Evolutionary conservation across 1,140 invertebrate species (phyloP).

Genomic region (Hormaphis cornu): DNA sequence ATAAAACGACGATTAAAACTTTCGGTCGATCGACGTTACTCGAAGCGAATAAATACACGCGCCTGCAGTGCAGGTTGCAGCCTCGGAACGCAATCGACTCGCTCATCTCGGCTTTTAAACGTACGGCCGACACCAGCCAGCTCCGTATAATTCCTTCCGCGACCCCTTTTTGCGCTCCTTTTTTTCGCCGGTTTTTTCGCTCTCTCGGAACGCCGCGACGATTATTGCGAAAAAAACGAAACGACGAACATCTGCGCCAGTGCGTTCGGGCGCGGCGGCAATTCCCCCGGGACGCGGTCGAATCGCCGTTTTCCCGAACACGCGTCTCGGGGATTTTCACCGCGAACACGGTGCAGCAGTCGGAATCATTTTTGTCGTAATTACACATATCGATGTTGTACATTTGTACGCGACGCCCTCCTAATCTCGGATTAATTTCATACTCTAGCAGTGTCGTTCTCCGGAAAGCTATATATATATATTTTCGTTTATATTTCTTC

Average conservation of each 20-base stretch:
- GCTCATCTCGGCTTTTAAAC: no score
- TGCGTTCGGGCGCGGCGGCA: neutral
- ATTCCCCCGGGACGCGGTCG: neutral
- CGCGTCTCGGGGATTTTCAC: neutral
- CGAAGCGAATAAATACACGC: neutral
- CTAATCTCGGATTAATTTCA: no score
- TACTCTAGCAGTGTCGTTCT: no score
- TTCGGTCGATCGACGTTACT: slow-evolving; percentile 15
- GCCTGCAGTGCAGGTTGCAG: no score
- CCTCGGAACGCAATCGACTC: neutral
- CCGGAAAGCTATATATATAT: no score
- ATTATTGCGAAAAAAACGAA: no score
- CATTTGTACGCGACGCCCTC: neutral
- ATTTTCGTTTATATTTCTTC: no score
- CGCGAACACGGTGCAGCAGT: no score
- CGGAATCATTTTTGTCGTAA: neutral
- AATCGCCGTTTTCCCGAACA: neutral
- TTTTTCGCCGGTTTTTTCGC: neutral
- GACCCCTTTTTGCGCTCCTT: neutral
- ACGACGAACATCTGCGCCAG: slow-evolving; percentile 15
- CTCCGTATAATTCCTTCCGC: neutral
- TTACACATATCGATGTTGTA: neutral
- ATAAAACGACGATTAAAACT: slow-evolving; percentile 22
- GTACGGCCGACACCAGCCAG: neutral
- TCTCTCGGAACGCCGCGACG: neutral